Evolutionary conservation across 2,797 vertebrate genomes (phyloP), one percentile per base, ranked within the genome.

Genomic region (Rachycentron canadum): DNA sequence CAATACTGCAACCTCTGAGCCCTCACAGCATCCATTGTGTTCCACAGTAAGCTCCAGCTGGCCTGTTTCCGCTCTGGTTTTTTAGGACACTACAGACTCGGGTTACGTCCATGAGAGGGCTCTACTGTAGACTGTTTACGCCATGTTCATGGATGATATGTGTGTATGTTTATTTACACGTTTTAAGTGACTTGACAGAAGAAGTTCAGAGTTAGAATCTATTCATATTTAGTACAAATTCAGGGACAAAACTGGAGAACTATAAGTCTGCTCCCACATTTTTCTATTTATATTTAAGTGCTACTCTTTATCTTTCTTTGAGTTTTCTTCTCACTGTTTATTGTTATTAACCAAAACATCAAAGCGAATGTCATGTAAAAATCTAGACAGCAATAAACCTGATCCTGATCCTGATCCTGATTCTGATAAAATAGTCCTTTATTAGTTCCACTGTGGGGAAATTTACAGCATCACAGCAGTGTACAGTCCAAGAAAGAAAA

Each of bases 61-160:
- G 73, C 83, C 83, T 88, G 92, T 90, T 88, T 92, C 78, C 41
- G 83, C 30, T 64, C 56, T 73, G 73, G 89, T 88, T 90, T 88
- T 91, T 88, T 69, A 81, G 84, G 85, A 81, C 82, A 88, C 60
- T 32, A 5, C 60, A 65, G 63, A 57, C 53, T 49, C 50, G 32
- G 40, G 61, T 69, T 62, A 43, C 17, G 38, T 76, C 32, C 26
- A n/a, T 34, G 6, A 50, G 32, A 73, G 40, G 38, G 36, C 58
- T 65, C 77, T 41, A 78, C 13, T 45, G 55, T 7, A n/a, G 28
- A 38, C 32, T 47, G 23, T 34, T 71, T 23, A 40, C 61, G 53
- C 26, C 61, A 73, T 45, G 7, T 64, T 72, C 23, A 73, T 9
- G 28, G 13, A 23, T 32, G 50, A 73, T 73, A 62, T 74, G 10